phyloP scores from a whole-genome alignment of 2,113 vertebrate genomes.

The Ranitomeya variabilis region DNA sequence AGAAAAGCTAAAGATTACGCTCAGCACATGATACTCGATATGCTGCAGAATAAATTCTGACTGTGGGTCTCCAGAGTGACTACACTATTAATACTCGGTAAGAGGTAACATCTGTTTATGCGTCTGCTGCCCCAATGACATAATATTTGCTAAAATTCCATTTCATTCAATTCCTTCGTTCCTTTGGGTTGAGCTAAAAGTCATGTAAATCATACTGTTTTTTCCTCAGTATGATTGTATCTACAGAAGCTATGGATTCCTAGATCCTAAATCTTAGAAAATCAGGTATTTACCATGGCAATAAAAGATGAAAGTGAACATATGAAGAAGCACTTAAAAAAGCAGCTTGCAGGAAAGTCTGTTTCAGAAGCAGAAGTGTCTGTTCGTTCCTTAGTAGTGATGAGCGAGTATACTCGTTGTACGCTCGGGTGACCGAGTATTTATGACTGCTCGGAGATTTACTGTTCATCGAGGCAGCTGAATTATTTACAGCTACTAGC shows the following conservation, averaged over 20 bases:
- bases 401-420: too few species aligned
- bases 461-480: too few species aligned
- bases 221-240: background rate
- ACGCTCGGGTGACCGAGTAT: too few species aligned
- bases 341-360: background rate
- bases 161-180: background rate
- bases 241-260: background rate
- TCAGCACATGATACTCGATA: background rate
- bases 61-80: background rate
- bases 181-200: constrained; percentile 5
- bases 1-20: background rate
- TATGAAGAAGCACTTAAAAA: constrained; percentile 33
- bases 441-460: too few species aligned
- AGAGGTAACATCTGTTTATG: constrained; percentile 22
- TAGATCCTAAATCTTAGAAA: background rate
- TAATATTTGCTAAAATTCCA: constrained; percentile 23
- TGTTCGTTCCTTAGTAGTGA: too few species aligned
- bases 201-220: constrained; percentile 6
- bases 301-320: constrained; percentile 35
- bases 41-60: background rate
- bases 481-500: too few species aligned
- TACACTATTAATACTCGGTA: constrained; percentile 21
- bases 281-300: constrained; percentile 25
- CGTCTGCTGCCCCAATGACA: constrained; percentile 7
- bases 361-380: background rate